A percentile compares a stretch with the other conserved stretches of the same genome.
phyloP scores from a whole-genome alignment of 1,140 invertebrate species.

The Leguminivora glycinivorella region DNA sequence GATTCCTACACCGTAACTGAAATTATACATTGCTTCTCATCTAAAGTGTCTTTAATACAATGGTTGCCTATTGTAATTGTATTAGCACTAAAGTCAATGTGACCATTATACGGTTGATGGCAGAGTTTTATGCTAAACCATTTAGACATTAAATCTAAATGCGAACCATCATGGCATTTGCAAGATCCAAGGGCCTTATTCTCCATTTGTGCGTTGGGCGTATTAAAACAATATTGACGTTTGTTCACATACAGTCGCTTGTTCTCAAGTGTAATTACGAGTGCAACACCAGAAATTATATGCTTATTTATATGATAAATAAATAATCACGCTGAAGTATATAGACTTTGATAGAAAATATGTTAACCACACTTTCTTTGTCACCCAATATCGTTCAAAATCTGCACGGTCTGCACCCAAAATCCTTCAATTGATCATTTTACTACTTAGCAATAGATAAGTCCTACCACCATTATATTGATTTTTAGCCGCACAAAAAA shows the following conservation, averaged over 20 bases:
- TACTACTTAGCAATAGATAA: too few relatives aligned
- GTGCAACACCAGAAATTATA: too few relatives aligned
- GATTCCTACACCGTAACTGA: too few relatives aligned
- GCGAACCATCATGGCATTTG: conserved; percentile 24
- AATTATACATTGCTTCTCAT: background rate
- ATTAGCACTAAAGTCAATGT: background rate
- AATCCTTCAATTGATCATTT: too few relatives aligned
- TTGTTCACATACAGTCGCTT: background rate
- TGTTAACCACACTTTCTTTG: too few relatives aligned
- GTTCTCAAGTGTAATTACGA: background rate
- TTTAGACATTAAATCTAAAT: conserved; percentile 16
- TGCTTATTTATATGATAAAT: too few relatives aligned
- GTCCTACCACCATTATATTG: too few relatives aligned
- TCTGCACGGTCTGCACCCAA: too few relatives aligned
- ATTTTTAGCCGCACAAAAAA: too few relatives aligned
- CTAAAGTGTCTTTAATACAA: background rate
- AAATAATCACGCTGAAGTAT: too few relatives aligned
- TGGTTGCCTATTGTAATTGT: background rate
- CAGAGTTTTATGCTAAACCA: conserved; percentile 9
- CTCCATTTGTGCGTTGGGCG: background rate
- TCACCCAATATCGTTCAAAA: too few relatives aligned
- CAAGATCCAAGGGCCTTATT: background rate
- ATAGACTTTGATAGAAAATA: too few relatives aligned
- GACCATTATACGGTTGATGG: conserved; percentile 1
- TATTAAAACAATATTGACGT: background rate